Evolutionary conservation across 2,797 vertebrate species (phyloP).

Genomic region (Mus minutoides): DNA sequence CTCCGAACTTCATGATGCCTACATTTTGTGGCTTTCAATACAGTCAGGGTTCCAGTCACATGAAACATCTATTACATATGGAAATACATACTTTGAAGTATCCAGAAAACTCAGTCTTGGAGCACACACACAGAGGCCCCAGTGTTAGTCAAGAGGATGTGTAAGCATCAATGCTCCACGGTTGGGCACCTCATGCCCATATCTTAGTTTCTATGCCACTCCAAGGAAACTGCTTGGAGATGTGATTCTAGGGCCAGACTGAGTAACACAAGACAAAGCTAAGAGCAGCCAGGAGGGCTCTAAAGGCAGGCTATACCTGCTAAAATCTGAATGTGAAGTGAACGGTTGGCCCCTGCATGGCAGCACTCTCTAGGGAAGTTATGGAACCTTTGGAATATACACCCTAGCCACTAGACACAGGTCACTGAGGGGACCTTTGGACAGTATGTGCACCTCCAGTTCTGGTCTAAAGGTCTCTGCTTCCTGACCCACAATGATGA

Average conservation of each 20-base stretch:
- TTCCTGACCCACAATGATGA: not conserved
- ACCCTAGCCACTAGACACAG: not conserved
- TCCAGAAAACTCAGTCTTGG: not conserved
- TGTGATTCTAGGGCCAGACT: not conserved
- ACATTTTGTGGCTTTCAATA: not conserved
- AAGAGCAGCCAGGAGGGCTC: not conserved
- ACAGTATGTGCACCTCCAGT: not conserved
- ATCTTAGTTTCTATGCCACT: not conserved
- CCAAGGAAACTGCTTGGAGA: not conserved
- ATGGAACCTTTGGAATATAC: not conserved
- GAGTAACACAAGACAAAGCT: not conserved
- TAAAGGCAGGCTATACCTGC: not conserved
- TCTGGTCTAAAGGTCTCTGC: not conserved
- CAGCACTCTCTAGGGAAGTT: not conserved
- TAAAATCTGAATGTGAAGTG: not conserved
- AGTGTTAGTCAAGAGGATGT: not conserved
- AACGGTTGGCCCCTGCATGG: not conserved
- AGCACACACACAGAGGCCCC: not conserved
- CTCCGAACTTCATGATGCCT: not conserved
- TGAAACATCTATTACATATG: not conserved
- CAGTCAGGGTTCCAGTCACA: not conserved
- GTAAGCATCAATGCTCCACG: not conserved
- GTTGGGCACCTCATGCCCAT: not conserved
- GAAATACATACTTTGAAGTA: not conserved
- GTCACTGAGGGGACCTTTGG: not conserved